Evolutionary conservation across 2,113 vertebrate genomes (phyloP).

Genomic region (Murina feae): DNA sequence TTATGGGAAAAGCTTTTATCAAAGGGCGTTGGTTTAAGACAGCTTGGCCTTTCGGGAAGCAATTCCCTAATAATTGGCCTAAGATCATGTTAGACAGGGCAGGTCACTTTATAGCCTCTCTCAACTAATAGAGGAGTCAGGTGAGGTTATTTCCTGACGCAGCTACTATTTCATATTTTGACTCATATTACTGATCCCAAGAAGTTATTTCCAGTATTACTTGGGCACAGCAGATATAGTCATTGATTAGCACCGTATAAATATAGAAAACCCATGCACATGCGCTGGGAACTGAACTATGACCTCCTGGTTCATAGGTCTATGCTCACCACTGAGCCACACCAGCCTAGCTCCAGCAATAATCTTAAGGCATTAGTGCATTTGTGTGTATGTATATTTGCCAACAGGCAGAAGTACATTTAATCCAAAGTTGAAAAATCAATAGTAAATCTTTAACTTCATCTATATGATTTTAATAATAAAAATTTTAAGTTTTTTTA

Average conservation of each 20-base stretch:
- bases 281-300: too few relatives aligned
- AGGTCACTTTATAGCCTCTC: conserved; percentile 76
- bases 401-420: neutral
- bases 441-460: neutral
- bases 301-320: too few relatives aligned
- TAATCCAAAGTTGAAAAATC: neutral
- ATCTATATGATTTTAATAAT: neutral
- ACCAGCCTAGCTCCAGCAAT: neutral
- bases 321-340: too few relatives aligned
- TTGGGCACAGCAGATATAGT: neutral
- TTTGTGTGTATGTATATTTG: neutral
- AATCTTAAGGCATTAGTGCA: neutral
- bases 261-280: neutral
- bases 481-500: neutral
- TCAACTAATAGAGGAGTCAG: conserved; percentile 67
- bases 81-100: conserved; percentile 66
- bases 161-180: conserved; percentile 60
- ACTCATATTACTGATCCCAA: neutral
- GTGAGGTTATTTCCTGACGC: conserved; percentile 61
- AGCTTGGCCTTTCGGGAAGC: conserved; percentile 73
- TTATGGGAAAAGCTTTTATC: conserved; percentile 88
- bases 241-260: neutral
- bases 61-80: conserved; percentile 73
- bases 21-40: conserved; percentile 70
- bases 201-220: conserved; percentile 55